Evolutionary conservation across 2,113 vertebrate species (phyloP).

Genomic region (Osmerus mordax): DNA sequence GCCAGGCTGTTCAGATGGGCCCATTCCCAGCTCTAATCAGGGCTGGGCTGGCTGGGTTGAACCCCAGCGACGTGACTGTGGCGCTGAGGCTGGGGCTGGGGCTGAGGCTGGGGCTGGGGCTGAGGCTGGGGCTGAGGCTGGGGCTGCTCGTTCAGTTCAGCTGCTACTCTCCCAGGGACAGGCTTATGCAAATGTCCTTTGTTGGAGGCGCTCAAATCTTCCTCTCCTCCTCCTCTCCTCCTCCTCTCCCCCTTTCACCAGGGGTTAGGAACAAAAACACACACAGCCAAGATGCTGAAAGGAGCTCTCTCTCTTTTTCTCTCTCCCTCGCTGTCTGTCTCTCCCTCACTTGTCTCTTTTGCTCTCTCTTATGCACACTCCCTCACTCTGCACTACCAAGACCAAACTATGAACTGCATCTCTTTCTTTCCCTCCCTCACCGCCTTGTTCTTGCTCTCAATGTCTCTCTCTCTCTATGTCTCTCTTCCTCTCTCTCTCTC

Average conservation of each 20-base stretch:
- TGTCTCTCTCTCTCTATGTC: no score
- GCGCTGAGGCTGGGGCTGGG: constrained; percentile 23
- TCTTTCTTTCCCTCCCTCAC: constrained; percentile 28
- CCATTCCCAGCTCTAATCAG: constrained; percentile 69
- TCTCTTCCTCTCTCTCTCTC: neutral
- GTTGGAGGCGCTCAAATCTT: constrained; percentile 67
- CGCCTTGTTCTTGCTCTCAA: constrained; percentile 5
- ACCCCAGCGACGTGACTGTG: constrained; percentile 62
- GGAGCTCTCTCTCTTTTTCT: constrained; percentile 10
- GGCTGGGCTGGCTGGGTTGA: constrained; percentile 58
- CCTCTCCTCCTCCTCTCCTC: constrained; percentile 48
- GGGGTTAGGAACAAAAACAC: constrained; percentile 37
- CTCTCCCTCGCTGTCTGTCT: constrained; percentile 15
- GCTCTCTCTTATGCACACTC: constrained; percentile 8
- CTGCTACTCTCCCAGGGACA: constrained; percentile 71
- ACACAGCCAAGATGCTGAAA: constrained; percentile 51
- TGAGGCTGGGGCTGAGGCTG: no score
- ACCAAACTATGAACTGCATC: constrained; percentile 4
- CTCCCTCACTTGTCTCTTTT: neutral
- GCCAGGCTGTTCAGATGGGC: constrained; percentile 53
- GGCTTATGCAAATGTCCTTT: constrained; percentile 77
- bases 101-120: no score
- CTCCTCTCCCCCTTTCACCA: constrained; percentile 28
- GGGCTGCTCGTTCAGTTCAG: constrained; percentile 69
- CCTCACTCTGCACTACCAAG: neutral